A percentile compares a stretch with the other conserved stretches of the same genome.
phyloP scores from a whole-genome alignment of 2,888 invertebrate species.

The Rhimphoctona megacephalus region DNA sequence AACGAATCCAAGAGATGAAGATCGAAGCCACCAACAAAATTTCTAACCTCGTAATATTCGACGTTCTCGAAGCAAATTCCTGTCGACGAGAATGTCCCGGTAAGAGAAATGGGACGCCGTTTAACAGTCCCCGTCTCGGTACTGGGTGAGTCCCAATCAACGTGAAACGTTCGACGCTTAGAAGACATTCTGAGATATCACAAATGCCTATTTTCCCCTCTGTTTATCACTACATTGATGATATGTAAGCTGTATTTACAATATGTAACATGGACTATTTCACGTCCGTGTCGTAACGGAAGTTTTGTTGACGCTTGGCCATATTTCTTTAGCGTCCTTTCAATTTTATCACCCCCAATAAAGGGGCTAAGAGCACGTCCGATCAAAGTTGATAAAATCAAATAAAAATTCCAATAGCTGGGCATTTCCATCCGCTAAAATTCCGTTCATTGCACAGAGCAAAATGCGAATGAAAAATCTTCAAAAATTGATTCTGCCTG shows the following conservation, averaged over 20 bases:
- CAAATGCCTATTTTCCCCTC: constrained; percentile 8
- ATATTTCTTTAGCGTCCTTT: constrained; percentile 38
- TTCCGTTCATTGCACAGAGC: not conserved
- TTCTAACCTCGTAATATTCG: constrained; percentile 72
- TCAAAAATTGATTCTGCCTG: not conserved
- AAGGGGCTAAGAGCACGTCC: not conserved
- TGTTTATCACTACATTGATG: constrained; percentile 2
- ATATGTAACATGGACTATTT: constrained; percentile 67
- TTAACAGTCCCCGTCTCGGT: constrained; percentile 91
- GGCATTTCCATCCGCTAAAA: constrained; percentile 12
- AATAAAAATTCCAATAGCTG: constrained; percentile 15
- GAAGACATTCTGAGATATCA: constrained; percentile 69
- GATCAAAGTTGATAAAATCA: not conserved
- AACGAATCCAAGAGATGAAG: constrained; percentile 66
- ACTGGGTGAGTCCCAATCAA: constrained; percentile 91
- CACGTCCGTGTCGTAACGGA: constrained; percentile 74
- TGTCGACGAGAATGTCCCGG: constrained; percentile 67
- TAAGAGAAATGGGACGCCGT: constrained; percentile 87
- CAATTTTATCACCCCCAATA: not conserved
- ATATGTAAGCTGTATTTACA: not conserved
- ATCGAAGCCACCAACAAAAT: constrained; percentile 69
- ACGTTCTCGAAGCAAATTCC: constrained; percentile 70
- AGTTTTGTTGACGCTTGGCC: constrained; percentile 68
- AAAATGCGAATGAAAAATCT: not conserved
- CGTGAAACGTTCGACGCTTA: constrained; percentile 80